Conservation (phyloP, 2,113 vertebrate species). For the Bungarus multicinctus region DNA sequence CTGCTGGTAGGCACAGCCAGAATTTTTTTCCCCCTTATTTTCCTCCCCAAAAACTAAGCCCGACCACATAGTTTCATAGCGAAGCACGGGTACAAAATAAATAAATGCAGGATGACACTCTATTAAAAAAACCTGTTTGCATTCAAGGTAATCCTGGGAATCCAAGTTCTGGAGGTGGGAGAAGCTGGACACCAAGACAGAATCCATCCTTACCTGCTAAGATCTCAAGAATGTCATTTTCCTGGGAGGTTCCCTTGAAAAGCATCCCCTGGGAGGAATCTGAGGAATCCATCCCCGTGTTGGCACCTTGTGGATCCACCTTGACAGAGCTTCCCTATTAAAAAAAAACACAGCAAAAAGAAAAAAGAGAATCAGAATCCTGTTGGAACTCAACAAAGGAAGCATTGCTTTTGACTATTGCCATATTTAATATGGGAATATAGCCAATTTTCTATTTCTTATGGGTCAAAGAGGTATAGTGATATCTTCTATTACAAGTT, state of each 20-base stretch:
- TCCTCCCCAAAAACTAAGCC: no score
- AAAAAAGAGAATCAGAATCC: neutral
- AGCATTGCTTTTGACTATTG: neutral
- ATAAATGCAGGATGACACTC: no score
- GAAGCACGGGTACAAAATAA: no score
- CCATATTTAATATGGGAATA: neutral
- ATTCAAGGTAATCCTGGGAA: neutral
- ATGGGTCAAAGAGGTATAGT: no score
- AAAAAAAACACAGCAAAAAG: neutral
- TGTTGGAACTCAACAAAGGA: neutral
- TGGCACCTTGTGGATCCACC: neutral
- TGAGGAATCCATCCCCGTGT: neutral
- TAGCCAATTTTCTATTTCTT: no score
- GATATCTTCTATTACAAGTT: no score
- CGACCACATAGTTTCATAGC: no score
- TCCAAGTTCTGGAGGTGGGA: neutral
- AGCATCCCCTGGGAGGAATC: neutral
- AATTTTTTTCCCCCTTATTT: no score
- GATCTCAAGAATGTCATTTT: neutral
- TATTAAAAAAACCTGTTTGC: neutral
- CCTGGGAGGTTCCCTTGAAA: neutral
- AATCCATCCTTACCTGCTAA: neutral
- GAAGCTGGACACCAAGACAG: neutral
- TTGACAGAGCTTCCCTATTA: neutral
- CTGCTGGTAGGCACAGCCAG: no score